Base-by-base conservation (phyloP, 64 coral and sea anemone species). In the Pocillopora damicornis region DNA sequence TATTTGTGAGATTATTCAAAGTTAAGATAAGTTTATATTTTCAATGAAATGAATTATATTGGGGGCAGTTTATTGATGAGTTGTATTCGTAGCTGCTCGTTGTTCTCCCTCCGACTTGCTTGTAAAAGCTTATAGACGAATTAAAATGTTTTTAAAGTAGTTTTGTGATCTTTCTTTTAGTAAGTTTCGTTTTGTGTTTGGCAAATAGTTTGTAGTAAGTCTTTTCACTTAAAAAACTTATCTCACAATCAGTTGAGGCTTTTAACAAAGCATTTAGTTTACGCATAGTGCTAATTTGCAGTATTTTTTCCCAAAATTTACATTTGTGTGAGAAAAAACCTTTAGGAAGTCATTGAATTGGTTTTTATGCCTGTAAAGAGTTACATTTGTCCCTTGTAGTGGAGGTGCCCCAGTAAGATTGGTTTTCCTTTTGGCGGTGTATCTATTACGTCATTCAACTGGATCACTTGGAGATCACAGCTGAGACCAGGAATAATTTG, bases 91-190 rank as follows among this genome's bases (percentile, higher is more conserved):
- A 71, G 18, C 67, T 71, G 18, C 67, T 11, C 67, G 67, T 72
- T 23, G 64, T 85, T 84, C 2, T 35, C 62, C 65, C 11, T 38
- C 37, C 63, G 71, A 14, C 13, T 63, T 83, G 35, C 36, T 72
- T 85, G 81, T 85, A 85, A 85, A 63, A 72, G 35, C 22, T 84
- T 9, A 25, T 85, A 35, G 18, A 72, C 63, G 81, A 85, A 85
- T 85, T 85, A 85, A 85, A 85, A 51, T 65, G 56, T 65, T 85
- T n/a, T 69, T 12, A 72, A 56, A 73, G 42, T 72, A 58, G 81
- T 58, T 71, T 85, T 42, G 62, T 83, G 61, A 66, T 85, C 72
- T 72, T 42, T 85, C 64, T 85, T 18, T 71, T 73, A 22, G 64
- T 12, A 67, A 63, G 64, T 20, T 37, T 10, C 34, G 65, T 69